Base-by-base conservation (phyloP, 2,113 vertebrate species). In the Pituophis catenifer region DNA sequence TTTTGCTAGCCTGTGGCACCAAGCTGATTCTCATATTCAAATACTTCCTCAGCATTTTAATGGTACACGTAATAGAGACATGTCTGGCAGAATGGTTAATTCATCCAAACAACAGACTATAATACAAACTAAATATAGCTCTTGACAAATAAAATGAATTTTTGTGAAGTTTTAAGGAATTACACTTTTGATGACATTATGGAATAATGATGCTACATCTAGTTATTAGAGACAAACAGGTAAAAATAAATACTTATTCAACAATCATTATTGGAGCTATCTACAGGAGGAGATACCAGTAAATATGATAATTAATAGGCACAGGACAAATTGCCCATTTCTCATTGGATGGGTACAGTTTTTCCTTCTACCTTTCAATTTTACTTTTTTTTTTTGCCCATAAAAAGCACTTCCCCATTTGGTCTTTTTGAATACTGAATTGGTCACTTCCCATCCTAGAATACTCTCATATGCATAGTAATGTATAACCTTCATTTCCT, bases 131-230 rank as follows among this genome's bases (percentile, higher is more conserved):
- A 93, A 96, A 95, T 44, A 92, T 52, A 29, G 62, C 55, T 94
- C 95, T 94, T 95, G 94, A 81, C 96, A 95, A 96, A 95, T 94
- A 94, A 96, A 92, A 94, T 96, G 94, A 87, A 12, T 88, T 93
- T 95, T 92, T 95, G 94, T 91, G 94, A 93, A 88, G 86, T 94
- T 19, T 62, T 62, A 97, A 95, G 93, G 93, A 96, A 95, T 95
- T 96, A 92, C 95, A 96, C 91, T 96, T 95, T 92, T 94, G 94
- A 93, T 53, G 26, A 70, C 65, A n/a, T 70, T 70, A n/a, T 70
- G 65, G 12, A 70, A 70, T 70, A 70, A 70, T 70, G 29, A 33
- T 33, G 29, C 5, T 12, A 70, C 62, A 70, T n/a, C 65, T 70
- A 70, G 4, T 70, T 70, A 62, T 9, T 26, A 70, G 65, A 70